Percentiles rank a stretch among this genome's conserved stretches.
phyloP scores from a whole-genome alignment of 35 echinoderm and acorn worm genomes.

The Anneissia japonica region DNA sequence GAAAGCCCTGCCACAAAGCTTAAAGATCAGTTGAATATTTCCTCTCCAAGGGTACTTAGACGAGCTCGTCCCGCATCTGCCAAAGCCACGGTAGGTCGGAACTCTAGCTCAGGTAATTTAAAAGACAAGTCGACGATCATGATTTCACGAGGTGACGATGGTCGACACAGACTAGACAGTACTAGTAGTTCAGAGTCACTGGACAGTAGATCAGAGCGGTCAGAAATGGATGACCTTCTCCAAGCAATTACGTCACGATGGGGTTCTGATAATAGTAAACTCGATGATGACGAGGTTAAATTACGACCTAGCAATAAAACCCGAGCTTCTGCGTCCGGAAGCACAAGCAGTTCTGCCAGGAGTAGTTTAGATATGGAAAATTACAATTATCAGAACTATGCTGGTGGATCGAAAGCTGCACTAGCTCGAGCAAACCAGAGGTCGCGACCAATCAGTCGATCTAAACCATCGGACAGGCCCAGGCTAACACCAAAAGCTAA shows the following conservation, averaged over 20 bases:
- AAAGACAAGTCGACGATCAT: slow-evolving; percentile 47
- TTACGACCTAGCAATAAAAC: background rate
- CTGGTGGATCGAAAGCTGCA: background rate
- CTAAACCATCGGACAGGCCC: background rate
- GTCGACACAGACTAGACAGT: slow-evolving; percentile 75
- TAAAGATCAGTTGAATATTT: background rate
- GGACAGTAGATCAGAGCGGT: slow-evolving; percentile 40
- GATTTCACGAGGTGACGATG: slow-evolving; percentile 54
- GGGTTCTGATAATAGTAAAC: background rate
- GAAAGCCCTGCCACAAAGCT: background rate
- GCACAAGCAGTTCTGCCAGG: background rate
- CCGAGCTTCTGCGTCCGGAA: background rate
- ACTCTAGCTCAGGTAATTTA: background rate
- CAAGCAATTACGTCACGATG: background rate
- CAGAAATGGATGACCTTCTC: background rate
- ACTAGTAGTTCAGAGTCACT: slow-evolving; percentile 88
- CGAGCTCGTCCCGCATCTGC: background rate
- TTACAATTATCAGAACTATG: background rate
- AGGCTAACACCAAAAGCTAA: background rate
- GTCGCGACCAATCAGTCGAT: background rate
- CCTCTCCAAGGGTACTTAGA: background rate
- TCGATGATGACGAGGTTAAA: background rate
- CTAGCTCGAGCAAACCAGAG: background rate
- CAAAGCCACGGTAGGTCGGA: background rate
- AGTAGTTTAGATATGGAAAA: background rate